Conservation (phyloP, 2,113 vertebrate species). For the Chloropsis hardwickii region DNA sequence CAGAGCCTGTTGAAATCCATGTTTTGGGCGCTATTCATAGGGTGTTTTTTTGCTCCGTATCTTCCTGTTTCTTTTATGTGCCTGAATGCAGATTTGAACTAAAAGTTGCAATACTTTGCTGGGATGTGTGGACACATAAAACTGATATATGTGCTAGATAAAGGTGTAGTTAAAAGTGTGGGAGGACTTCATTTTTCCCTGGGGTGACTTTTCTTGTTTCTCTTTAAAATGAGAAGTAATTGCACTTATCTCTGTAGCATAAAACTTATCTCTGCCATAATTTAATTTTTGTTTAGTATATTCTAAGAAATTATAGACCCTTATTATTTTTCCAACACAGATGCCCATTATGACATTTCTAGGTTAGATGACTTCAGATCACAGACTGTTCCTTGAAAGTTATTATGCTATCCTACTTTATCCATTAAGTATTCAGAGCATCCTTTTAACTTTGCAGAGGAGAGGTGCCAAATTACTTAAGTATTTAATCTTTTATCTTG, state of each 20-base stretch:
- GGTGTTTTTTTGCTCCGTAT: neutral
- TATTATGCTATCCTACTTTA: conserved; percentile 34
- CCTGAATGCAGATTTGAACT: conserved; percentile 35
- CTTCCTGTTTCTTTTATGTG: conserved; percentile 3
- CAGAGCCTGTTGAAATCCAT: neutral
- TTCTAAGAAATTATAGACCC: conserved; percentile 58
- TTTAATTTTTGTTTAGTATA: conserved; percentile 60
- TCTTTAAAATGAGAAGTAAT: conserved; percentile 71
- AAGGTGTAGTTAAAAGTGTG: conserved; percentile 60
- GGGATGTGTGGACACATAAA: conserved; percentile 55
- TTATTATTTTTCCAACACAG: conserved; percentile 56
- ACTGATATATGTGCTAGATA: conserved; percentile 70
- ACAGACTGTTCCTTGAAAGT: conserved; percentile 41
- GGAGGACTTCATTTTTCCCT: conserved; percentile 62
- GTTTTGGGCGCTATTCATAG: neutral
- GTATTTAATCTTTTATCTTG: conserved; percentile 51
- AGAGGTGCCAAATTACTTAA: conserved; percentile 53
- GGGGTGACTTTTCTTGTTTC: conserved; percentile 62
- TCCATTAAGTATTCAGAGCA: conserved; percentile 40
- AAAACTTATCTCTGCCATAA: conserved; percentile 65
- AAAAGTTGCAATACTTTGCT: conserved; percentile 22
- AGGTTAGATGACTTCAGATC: conserved; percentile 28
- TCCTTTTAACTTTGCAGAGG: conserved; percentile 48
- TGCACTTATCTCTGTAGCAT: conserved; percentile 66
- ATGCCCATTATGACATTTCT: conserved; percentile 41